A percentile compares a stretch with the other conserved stretches of the same genome.
Evolutionary conservation across 2,113 vertebrate species (phyloP).

Genomic region (Mohoua ochrocephala): DNA sequence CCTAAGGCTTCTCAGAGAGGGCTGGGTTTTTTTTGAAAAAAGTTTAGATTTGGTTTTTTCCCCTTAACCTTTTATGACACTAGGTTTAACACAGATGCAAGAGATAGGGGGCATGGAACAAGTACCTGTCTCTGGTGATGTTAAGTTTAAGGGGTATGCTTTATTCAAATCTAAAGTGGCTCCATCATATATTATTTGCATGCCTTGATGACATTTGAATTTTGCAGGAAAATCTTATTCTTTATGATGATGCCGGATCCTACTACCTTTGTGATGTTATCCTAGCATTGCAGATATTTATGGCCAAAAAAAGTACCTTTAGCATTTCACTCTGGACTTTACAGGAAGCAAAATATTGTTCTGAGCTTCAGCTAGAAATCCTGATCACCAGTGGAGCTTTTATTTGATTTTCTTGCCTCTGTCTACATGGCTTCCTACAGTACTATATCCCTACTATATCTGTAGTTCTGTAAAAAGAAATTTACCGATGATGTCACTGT

Average conservation of each 20-base stretch:
- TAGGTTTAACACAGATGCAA: not conserved
- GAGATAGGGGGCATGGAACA: not conserved
- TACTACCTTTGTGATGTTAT: not conserved
- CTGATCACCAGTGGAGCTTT: not conserved
- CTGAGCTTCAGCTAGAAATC: not conserved
- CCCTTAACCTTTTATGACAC: not conserved
- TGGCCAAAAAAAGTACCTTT: not conserved
- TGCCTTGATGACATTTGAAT: not conserved
- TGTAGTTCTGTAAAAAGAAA: not conserved
- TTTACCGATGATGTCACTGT: not conserved
- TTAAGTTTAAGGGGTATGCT: not conserved
- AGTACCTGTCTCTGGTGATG: not conserved
- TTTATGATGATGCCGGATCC: not conserved
- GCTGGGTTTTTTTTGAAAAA: rapidly evolving
- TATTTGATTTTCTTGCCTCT: not conserved
- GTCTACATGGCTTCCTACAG: not conserved
- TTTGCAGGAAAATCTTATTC: not conserved
- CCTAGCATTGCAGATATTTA: not conserved
- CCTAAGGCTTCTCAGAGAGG: not conserved
- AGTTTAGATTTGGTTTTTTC: not conserved
- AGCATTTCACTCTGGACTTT: not conserved
- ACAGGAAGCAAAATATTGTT: not conserved
- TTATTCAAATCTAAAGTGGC: not conserved
- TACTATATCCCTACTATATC: not conserved
- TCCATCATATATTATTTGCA: not conserved